Evolutionary conservation across 2,113 vertebrate genomes (phyloP), one percentile per base, ranked within the genome.

Genomic region (Hypocryptadius cinnamomeus): DNA sequence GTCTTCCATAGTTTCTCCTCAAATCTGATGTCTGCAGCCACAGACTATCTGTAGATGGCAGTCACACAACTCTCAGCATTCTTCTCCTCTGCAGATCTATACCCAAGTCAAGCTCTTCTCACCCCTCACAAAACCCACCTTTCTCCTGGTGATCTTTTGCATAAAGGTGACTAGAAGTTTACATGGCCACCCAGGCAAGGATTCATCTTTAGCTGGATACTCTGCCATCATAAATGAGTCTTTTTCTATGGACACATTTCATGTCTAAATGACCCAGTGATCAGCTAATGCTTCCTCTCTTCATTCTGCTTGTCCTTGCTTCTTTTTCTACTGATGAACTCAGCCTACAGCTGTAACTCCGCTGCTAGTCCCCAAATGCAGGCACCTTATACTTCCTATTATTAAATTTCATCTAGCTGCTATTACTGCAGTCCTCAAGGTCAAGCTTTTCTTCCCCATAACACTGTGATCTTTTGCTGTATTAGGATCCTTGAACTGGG

Each of bases 21-120:
- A 79, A 61, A 60, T 37, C 35, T 33, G 13, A 56, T 15, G 35
- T 56, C 44, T 72, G 81, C 85, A 85, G 6, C 63, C 74, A 79
- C 0, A 0, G 19, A 35, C 59, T 74, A 96, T 91, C 96, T 96
- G 82, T 93, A 96, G 96, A 85, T 96, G 96, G 96, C 95, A 96
- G 92, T 96, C 90, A 96, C 53, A 96, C 12, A 77, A 90, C 92
- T 93, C 48, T 64, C 48, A 79, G 57, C 1, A 0, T 57, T 87
- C 37, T 92, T 71, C 61, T 82, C 25, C 59, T 77, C 54, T 57
- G 42, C 24, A 44, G 24, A 57, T 71, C 72, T 42, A 45, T 15
- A 74, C 10, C 33, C 33, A 89, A 85, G 13, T 18, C 48, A 84
- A 92, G 15, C 11, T 83, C 79, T 76, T 60, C 64, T 15, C 39